Evolutionary conservation across 2,113 vertebrate genomes (phyloP), one percentile per base, ranked within the genome.

Genomic region (Mastomys natalensis): DNA sequence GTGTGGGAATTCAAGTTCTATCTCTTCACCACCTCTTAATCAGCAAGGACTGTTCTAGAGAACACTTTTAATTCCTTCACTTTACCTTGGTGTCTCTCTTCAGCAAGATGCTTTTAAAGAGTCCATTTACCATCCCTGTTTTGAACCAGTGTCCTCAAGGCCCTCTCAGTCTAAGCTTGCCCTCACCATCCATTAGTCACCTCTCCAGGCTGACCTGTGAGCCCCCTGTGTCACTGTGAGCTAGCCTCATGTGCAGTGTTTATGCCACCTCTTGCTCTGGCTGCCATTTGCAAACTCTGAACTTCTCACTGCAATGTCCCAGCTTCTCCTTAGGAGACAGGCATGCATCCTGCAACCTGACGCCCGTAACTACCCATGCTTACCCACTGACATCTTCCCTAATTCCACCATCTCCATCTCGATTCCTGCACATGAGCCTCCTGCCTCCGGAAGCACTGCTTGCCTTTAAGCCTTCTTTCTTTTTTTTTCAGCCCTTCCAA

Each of bases 141-240:
- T 85, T 19, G 16, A 93, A 89, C 91, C 96, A 92, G 80, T 82
- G 86, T 72, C 91, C 85, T 34, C 2, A 81, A 88, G 82, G 60
- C 58, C 43, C 31, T 86, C 51, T 82, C 53, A 72, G n/a, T 87
- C 94, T 72, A 62, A 68, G 45, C 55, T 76, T 70, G 68, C 48
- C 64, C 93, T 84, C 70, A 60, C 51, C 76, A 70, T 70, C 96
- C 89, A 96, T 97, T 98, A 98, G 95, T 43, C 76, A 94, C n/a
- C 81, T 97, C 91, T 93, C 93, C 7, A 73, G 48, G 77, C 62
- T 81, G 31, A 60, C 80, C 70, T 11, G 53, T 95, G 96, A 95
- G 82, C 89, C 90, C 96, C 82, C 89, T 64, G 90, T 93, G 89
- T 43, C 89, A 86, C 16, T 80, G 51, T 4, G 58, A 73, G 10